A percentile compares a stretch with the other conserved stretches of the same genome.
These are phyloP conservation scores for Parus major DNA, from an alignment of 2,113 vertebrate genomes.

Conservation along the genomic window DNA sequence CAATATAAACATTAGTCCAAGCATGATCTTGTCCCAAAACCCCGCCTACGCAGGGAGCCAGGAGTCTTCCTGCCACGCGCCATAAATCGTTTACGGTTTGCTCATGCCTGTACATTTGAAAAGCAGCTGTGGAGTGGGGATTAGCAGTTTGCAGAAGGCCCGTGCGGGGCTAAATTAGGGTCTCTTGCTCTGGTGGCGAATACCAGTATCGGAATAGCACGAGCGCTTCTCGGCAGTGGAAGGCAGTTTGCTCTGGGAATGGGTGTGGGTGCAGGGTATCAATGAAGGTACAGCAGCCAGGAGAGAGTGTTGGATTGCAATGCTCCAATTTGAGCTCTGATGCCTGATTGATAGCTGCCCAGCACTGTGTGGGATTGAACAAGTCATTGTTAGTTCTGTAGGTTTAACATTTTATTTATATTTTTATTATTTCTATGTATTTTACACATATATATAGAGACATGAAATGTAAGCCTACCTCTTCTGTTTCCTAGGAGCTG, in stretches of 20 bases:
- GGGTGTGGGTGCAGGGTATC: neutral
- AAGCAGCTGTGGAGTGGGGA: constrained; percentile 72
- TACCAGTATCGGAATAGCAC: neutral
- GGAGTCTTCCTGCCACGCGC: constrained; percentile 78
- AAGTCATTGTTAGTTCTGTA: neutral
- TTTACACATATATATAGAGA: neutral
- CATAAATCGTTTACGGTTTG: constrained; percentile 76
- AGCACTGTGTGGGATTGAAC: neutral
- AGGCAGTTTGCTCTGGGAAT: constrained; percentile 16
- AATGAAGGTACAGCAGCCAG: neutral
- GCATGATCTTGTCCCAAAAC: constrained; percentile 71
- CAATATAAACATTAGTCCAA: constrained; percentile 71
- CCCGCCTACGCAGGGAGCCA: constrained; percentile 64
- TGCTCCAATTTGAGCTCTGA: neutral
- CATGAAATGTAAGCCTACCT: neutral
- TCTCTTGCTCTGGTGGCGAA: constrained; percentile 23
- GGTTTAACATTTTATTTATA: neutral
- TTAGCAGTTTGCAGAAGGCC: constrained; percentile 71
- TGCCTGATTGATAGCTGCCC: neutral
- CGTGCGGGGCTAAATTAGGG: constrained; percentile 60
- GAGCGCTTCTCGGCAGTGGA: constrained; percentile 8
- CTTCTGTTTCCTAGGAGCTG: neutral
- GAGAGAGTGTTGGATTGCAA: neutral
- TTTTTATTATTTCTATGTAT: neutral
- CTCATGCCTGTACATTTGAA: constrained; percentile 53